Percentiles rank a stretch among this genome's conserved stretches.
phyloP scores from a whole-genome alignment of 2,113 vertebrate species.

The Actinemys pallida region DNA sequence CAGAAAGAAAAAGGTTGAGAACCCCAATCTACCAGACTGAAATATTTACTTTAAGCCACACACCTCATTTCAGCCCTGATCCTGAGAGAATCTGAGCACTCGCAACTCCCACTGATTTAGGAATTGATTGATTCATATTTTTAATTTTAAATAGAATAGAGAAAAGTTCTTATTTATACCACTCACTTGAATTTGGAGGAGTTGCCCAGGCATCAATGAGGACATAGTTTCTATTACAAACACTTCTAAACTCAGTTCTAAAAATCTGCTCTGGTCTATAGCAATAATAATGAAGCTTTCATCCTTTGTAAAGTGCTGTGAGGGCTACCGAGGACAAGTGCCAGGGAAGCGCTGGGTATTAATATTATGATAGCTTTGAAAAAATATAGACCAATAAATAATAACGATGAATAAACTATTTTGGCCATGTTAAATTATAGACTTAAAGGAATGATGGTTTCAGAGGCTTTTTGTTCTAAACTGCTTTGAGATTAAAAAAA shows the following conservation, averaged over 20 bases:
- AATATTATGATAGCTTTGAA: background rate
- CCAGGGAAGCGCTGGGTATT: background rate
- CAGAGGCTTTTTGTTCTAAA: background rate
- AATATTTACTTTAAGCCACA: background rate
- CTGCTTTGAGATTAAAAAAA: background rate
- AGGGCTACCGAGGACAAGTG: background rate
- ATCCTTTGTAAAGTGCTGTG: background rate
- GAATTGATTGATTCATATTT: constrained; percentile 4
- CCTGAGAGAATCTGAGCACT: background rate
- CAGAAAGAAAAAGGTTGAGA: no score
- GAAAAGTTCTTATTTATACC: background rate
- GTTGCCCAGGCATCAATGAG: background rate
- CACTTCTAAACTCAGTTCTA: background rate
- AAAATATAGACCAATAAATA: background rate
- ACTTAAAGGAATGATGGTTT: background rate
- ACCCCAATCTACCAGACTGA: background rate
- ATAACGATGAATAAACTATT: background rate
- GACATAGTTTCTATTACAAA: background rate
- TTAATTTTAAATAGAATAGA: constrained; percentile 44
- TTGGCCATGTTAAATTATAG: background rate
- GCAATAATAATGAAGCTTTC: background rate
- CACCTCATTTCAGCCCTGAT: background rate
- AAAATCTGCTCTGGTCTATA: background rate
- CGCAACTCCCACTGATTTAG: constrained; percentile 10
- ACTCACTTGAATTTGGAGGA: background rate